A percentile compares a stretch with the other conserved stretches of the same genome.
Evolutionary conservation across 2,888 invertebrate species (phyloP).

Genomic region (Pteria penguin): DNA sequence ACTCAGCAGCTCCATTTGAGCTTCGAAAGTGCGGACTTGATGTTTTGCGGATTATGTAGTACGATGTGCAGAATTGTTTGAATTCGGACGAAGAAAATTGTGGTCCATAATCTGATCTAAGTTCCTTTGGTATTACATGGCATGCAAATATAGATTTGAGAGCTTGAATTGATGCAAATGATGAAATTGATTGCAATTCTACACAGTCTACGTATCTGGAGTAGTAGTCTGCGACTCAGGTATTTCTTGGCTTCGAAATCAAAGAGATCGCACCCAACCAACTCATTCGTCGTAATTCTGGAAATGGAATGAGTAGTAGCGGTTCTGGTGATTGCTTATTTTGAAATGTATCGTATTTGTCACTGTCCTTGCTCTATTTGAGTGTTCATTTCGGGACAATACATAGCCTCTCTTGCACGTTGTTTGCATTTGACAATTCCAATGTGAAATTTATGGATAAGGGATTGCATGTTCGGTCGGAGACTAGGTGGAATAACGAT

Average conservation of each 20-base stretch:
- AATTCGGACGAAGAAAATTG: conserved; percentile 48
- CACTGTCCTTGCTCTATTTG: conserved; percentile 38
- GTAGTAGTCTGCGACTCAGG: neutral
- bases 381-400: conserved; percentile 44
- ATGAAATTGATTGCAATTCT: conserved; percentile 24
- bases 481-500: conserved; percentile 34
- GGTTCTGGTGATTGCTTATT: conserved; percentile 38
- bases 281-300: conserved; percentile 36
- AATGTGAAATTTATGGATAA: conserved; percentile 31
- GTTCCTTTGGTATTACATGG: conserved; percentile 39
- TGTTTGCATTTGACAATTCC: conserved; percentile 36
- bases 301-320: conserved; percentile 35
- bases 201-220: conserved; percentile 12
- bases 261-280: conserved; percentile 27
- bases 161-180: conserved; percentile 15
- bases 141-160: conserved; percentile 34
- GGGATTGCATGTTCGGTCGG: conserved; percentile 12
- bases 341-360: conserved; percentile 23
- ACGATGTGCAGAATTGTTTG: conserved; percentile 42
- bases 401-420: conserved; percentile 39
- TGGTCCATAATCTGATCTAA: conserved; percentile 51
- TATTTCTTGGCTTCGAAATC: neutral
- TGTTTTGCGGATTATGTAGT: conserved; percentile 47
- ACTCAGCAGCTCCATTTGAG: conserved; percentile 55
- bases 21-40: conserved; percentile 54